phyloP scores from a whole-genome alignment of 2,113 vertebrate species.

The Suncus etruscus region DNA sequence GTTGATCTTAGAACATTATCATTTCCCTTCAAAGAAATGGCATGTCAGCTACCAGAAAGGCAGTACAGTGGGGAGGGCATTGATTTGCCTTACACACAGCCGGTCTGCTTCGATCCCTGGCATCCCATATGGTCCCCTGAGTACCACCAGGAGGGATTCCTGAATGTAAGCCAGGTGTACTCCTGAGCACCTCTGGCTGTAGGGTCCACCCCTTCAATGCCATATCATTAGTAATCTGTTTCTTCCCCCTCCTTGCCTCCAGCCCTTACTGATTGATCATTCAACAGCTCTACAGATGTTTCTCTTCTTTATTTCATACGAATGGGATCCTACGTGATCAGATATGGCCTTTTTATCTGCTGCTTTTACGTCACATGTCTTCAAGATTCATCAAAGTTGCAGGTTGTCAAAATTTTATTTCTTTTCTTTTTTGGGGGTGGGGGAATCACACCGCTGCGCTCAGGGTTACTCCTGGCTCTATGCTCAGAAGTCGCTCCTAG shows the following conservation, averaged over 20 bases:
- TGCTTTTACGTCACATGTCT: slow-evolving; percentile 31
- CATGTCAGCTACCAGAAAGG: too few relatives aligned
- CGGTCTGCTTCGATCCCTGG: too few relatives aligned
- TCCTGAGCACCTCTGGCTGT: too few relatives aligned
- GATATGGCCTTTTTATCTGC: not conserved
- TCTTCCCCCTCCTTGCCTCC: not conserved
- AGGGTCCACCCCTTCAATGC: not conserved
- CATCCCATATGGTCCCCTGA: too few relatives aligned
- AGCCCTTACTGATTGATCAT: not conserved
- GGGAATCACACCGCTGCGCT: too few relatives aligned
- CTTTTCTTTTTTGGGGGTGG: slow-evolving; percentile 11
- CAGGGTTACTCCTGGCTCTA: too few relatives aligned
- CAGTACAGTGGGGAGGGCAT: too few relatives aligned
- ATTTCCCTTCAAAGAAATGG: not conserved
- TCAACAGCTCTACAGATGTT: not conserved
- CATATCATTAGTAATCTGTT: not conserved
- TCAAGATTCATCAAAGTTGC: not conserved
- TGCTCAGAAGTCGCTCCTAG: too few relatives aligned
- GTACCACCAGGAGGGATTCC: too few relatives aligned
- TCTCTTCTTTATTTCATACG: not conserved
- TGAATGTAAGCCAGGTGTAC: too few relatives aligned
- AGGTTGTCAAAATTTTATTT: not conserved
- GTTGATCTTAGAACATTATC: slow-evolving; percentile 26
- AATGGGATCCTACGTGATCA: not conserved
- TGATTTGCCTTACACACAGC: too few relatives aligned